Evolutionary conservation across 2,113 vertebrate genomes (phyloP).

Genomic region (Poeciliopsis turrubarensis): DNA sequence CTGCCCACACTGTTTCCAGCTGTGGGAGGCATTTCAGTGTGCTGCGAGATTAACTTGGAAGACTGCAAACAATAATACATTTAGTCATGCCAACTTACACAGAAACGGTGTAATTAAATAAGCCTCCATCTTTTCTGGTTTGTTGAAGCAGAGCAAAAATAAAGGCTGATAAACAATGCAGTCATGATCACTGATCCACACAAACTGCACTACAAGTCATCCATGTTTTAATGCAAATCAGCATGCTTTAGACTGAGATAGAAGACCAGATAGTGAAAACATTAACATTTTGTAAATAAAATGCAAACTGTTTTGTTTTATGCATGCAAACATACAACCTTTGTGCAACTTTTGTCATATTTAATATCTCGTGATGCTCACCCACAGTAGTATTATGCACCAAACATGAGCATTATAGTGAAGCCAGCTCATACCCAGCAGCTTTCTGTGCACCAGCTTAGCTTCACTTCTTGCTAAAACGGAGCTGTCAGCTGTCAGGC

Average conservation of each 20-base stretch:
- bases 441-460: background rate
- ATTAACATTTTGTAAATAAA: background rate
- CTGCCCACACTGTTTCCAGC: constrained; percentile 58
- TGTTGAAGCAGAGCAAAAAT: constrained; percentile 7
- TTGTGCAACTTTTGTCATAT: background rate
- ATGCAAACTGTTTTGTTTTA: background rate
- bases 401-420: background rate
- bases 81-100: constrained; percentile 55
- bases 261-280: constrained; percentile 1
- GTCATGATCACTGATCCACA: background rate
- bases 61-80: constrained; percentile 50
- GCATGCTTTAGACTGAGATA: background rate
- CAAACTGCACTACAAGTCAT: background rate
- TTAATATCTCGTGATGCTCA: background rate
- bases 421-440: constrained; percentile 1
- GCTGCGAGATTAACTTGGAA: constrained; percentile 61
- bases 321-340: background rate
- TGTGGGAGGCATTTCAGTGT: constrained; percentile 64
- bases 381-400: background rate
- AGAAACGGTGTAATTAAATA: constrained; percentile 54
- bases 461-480: background rate
- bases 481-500: background rate
- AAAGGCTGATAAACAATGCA: constrained; percentile 1
- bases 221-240: background rate
- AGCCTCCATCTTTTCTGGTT: constrained; percentile 21